phyloP scores from a whole-genome alignment of 2,113 vertebrate genomes.

The Miniopterus natalensis region DNA sequence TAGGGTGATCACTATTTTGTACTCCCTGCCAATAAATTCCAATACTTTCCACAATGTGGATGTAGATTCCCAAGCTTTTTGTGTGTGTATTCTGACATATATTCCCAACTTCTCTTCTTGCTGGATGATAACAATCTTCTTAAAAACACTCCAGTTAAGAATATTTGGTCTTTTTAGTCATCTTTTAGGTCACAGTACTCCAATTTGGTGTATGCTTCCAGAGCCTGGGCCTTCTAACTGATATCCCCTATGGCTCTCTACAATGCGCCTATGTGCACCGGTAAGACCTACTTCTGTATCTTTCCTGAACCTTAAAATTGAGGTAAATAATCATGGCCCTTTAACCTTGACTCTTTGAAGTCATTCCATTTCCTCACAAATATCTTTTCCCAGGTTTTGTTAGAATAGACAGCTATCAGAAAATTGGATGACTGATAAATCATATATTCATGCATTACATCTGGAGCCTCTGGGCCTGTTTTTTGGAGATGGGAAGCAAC shows the following conservation, averaged over 20 bases:
- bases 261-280: not conserved
- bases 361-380: not conserved
- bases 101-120: not conserved
- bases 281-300: not conserved
- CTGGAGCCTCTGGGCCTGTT: not conserved
- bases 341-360: not conserved
- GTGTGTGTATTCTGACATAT: not conserved
- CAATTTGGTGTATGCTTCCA: not conserved
- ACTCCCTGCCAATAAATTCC: not conserved
- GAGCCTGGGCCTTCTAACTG: not conserved
- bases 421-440: not conserved
- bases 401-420: not conserved
- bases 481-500: not conserved
- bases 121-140: not conserved
- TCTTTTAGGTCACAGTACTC: not conserved
- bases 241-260: not conserved
- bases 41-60: not conserved
- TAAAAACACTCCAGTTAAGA: not conserved
- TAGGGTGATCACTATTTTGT: not conserved
- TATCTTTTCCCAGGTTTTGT: not conserved
- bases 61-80: not conserved
- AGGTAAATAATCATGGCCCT: not conserved
- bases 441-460: not conserved
- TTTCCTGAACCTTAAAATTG: not conserved
- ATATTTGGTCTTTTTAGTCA: not conserved